phyloP scores from a whole-genome alignment of 2,888 invertebrate genomes.

The Pristionchus japonicus region DNA sequence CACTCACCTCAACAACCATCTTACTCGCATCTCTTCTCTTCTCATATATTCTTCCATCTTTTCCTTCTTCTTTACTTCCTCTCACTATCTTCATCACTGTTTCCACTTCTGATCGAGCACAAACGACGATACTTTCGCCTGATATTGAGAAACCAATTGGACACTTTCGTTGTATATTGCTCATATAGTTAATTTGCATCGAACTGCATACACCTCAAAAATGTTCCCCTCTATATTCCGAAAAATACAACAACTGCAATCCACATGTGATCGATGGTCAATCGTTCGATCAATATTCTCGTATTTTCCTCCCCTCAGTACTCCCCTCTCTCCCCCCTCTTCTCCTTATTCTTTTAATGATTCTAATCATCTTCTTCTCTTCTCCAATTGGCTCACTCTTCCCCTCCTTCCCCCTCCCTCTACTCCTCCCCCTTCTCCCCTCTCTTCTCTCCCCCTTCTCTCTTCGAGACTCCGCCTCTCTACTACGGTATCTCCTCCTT shows the following conservation, averaged over 20 bases:
- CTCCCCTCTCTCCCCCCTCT: constrained; percentile 10
- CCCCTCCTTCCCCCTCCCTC: neutral
- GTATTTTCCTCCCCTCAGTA: neutral
- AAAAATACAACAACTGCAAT: too few relatives aligned
- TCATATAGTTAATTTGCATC: too few relatives aligned
- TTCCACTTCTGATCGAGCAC: constrained; percentile 22
- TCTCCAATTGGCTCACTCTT: constrained; percentile 47
- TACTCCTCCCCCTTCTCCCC: too few relatives aligned
- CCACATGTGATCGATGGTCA: neutral
- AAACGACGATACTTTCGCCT: constrained; percentile 45
- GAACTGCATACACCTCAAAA: too few relatives aligned
- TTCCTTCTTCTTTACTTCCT: constrained; percentile 8
- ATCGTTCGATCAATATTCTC: constrained; percentile 40
- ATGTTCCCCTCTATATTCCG: too few relatives aligned
- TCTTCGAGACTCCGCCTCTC: neutral
- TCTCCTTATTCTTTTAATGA: too few relatives aligned
- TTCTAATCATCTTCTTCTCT: constrained; percentile 36
- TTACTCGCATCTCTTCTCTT: constrained; percentile 44
- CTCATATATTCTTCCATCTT: constrained; percentile 6
- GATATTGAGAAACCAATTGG: too few relatives aligned
- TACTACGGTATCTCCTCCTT: neutral
- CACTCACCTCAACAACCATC: constrained; percentile 46
- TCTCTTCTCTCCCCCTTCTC: neutral
- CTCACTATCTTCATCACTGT: constrained; percentile 35
- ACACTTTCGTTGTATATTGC: too few relatives aligned